Conservation (phyloP, 2,888 invertebrate genomes). For the Arenicola marina region DNA sequence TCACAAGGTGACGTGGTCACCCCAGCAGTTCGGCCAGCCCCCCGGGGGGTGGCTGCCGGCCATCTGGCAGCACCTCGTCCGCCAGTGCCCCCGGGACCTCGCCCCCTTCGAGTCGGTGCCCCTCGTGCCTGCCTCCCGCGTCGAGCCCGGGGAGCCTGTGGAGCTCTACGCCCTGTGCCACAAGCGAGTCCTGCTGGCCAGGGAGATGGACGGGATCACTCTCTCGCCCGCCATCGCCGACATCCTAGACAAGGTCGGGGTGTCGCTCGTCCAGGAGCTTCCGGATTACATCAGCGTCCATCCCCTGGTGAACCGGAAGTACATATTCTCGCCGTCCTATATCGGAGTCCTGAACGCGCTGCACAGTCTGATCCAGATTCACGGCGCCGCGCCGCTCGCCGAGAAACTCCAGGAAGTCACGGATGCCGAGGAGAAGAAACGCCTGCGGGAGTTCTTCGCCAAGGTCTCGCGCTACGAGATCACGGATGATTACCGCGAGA, state of each 20-base stretch:
- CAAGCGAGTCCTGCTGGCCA: slow-evolving; percentile 16
- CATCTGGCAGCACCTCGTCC: slow-evolving; percentile 32
- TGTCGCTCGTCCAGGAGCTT: slow-evolving; percentile 29
- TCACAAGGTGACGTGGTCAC: slow-evolving; percentile 26
- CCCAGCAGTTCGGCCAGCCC: slow-evolving; percentile 27
- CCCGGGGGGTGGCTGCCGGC: slow-evolving; percentile 30
- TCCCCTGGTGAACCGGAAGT: slow-evolving; percentile 25
- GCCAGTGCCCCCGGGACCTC: slow-evolving; percentile 25
- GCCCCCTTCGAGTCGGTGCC: slow-evolving; percentile 30
- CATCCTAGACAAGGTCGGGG: slow-evolving; percentile 25
- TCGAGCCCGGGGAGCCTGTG: background rate
- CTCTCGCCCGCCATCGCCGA: slow-evolving; percentile 20
- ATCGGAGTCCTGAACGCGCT: slow-evolving; percentile 30
- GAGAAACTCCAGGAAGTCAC: slow-evolving; percentile 5
- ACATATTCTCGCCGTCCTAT: slow-evolving; percentile 29
- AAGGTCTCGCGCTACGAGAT: slow-evolving; percentile 28
- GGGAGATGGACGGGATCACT: slow-evolving; percentile 21
- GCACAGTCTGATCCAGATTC: background rate
- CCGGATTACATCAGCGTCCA: slow-evolving; percentile 32
- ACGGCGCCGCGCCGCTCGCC: background rate
- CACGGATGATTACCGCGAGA: slow-evolving; percentile 8
- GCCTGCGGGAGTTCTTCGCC: slow-evolving; percentile 25
- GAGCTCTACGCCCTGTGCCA: slow-evolving; percentile 26
- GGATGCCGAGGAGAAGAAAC: slow-evolving; percentile 18
- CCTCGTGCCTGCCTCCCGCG: slow-evolving; percentile 23